A percentile compares a stretch with the other conserved stretches of the same genome.
Evolutionary conservation across 2,797 vertebrate species (phyloP).

Genomic region (Catamblyrhynchus diadema): DNA sequence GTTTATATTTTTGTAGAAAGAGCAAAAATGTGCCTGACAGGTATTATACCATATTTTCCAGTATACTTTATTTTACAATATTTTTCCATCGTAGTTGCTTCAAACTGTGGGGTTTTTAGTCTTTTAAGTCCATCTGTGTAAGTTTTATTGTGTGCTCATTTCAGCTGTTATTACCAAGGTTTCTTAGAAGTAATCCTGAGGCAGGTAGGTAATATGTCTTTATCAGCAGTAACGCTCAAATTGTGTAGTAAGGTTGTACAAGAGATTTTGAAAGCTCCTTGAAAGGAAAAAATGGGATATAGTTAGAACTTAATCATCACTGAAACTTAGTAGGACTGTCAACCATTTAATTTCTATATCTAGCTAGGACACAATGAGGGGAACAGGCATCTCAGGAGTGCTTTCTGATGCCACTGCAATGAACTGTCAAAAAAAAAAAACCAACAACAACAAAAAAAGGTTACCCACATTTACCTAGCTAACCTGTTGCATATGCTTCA

Average conservation of each 20-base stretch:
- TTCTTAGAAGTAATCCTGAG: neutral
- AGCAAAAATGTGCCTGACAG: neutral
- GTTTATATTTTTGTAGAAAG: neutral
- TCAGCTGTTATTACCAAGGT: neutral
- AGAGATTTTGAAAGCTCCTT: neutral
- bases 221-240: neutral
- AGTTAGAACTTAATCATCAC: neutral
- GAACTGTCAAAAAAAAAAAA: neutral
- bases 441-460: neutral
- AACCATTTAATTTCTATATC: neutral
- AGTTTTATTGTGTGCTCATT: neutral
- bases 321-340: neutral
- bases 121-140: neutral
- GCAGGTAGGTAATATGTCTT: neutral
- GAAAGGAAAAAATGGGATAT: neutral
- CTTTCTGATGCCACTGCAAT: neutral
- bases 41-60: neutral
- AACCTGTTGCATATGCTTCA: neutral
- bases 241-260: neutral
- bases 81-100: neutral
- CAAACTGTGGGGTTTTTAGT: neutral
- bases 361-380: fast-evolving
- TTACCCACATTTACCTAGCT: neutral
- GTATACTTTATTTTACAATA: neutral
- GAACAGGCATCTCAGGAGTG: neutral